A percentile compares a stretch with the other conserved stretches of the same genome.
Conservation (phyloP, 2,888 invertebrate species). For the Stenurella melanura region DNA sequence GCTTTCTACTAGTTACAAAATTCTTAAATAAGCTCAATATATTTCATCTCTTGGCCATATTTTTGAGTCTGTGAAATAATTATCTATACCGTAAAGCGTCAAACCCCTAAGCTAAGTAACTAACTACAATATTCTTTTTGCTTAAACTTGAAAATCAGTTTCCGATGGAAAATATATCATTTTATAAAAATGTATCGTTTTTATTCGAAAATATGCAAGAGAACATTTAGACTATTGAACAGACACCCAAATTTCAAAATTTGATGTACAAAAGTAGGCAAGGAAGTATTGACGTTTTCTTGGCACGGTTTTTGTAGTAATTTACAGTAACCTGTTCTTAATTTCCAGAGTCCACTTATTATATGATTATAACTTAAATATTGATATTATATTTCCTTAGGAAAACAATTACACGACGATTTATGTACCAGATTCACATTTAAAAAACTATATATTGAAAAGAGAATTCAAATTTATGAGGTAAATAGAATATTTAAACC, state of each 20-base stretch:
- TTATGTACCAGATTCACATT: slow-evolving; percentile 4
- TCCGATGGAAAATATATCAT: too few species aligned
- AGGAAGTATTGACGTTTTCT: neutral
- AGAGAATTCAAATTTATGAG: slow-evolving; percentile 3
- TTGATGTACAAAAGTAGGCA: neutral
- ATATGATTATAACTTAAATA: slow-evolving; percentile 15
- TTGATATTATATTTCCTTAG: slow-evolving; percentile 11
- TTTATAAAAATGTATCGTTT: too few species aligned
- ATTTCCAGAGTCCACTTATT: slow-evolving; percentile 7
- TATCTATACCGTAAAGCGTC: too few species aligned
- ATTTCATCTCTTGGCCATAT: too few species aligned
- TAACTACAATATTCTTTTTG: too few species aligned
- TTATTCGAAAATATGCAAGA: too few species aligned
- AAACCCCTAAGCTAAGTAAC: too few species aligned
- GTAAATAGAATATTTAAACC: neutral
- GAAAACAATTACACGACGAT: slow-evolving; percentile 9
- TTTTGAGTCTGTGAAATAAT: too few species aligned
- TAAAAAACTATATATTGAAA: neutral
- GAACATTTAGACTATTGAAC: neutral
- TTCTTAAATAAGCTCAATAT: too few species aligned
- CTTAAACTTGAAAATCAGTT: too few species aligned
- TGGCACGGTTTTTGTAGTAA: neutral
- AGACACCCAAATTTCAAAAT: neutral
- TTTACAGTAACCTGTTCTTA: neutral
- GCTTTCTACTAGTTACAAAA: too few species aligned